Percentiles rank a stretch among this genome's conserved stretches.
These are phyloP conservation scores for Bergia puertoricense DNA, from an alignment of 92 coral and sea anemone species.

Conservation along the genomic window DNA sequence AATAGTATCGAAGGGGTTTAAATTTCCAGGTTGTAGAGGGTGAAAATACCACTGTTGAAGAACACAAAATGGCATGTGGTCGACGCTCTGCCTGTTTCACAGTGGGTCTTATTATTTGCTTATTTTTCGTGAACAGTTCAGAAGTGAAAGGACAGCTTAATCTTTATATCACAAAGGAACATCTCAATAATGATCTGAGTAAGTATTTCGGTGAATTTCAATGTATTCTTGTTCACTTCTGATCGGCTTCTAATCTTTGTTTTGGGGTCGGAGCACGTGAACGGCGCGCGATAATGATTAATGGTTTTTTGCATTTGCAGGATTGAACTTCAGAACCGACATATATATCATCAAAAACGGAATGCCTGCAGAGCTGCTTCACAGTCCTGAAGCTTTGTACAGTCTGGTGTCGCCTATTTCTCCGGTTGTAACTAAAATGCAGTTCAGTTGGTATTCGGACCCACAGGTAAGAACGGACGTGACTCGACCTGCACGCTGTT, in stretches of 20 bases:
- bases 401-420: constrained; percentile 74
- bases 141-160: constrained; percentile 64
- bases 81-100: constrained; percentile 12
- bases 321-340: constrained; percentile 67
- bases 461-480: constrained; percentile 80
- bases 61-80: constrained; percentile 41
- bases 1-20: background rate
- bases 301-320: constrained; percentile 58
- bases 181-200: constrained; percentile 72
- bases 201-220: constrained; percentile 54
- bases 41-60: constrained; percentile 32
- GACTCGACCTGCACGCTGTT: constrained; percentile 36
- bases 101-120: constrained; percentile 1
- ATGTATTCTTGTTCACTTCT: constrained; percentile 29
- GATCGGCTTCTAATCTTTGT: constrained; percentile 42
- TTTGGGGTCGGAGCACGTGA: constrained; percentile 36
- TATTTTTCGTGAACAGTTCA: constrained; percentile 10
- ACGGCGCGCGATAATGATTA: constrained; percentile 3
- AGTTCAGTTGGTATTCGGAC: constrained; percentile 75
- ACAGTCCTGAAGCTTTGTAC: constrained; percentile 70
- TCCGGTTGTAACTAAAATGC: constrained; percentile 53
- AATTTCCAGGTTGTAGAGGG: background rate
- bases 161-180: constrained; percentile 67
- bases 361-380: constrained; percentile 59
- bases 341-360: constrained; percentile 64